A percentile compares a stretch with the other conserved stretches of the same genome.
phyloP scores from a whole-genome alignment of 2,797 vertebrate species.

The Buphagus erythrorhynchus region DNA sequence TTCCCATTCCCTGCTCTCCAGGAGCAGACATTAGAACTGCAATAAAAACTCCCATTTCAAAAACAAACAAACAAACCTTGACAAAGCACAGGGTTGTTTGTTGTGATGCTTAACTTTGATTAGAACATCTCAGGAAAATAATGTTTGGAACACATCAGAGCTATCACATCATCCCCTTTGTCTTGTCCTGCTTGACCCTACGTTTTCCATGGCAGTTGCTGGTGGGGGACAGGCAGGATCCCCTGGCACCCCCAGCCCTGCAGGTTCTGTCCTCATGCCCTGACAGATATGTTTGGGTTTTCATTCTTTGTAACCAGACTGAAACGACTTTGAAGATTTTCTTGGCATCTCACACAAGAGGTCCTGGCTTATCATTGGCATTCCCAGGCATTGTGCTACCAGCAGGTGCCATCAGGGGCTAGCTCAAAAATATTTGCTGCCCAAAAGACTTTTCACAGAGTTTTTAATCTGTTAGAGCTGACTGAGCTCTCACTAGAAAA shows the following conservation, averaged over 20 bases:
- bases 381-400: neutral
- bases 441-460: neutral
- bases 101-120: neutral
- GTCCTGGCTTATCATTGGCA: neutral
- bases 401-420: neutral
- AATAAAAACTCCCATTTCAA: neutral
- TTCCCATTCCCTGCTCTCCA: neutral
- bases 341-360: neutral
- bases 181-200: too few relatives aligned
- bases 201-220: fast-evolving
- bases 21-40: neutral
- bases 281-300: neutral
- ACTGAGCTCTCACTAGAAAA: neutral
- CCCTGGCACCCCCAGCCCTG: neutral
- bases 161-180: neutral
- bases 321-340: neutral
- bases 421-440: neutral
- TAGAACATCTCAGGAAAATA: neutral
- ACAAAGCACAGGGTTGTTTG: neutral
- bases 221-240: neutral
- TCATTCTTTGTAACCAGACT: neutral
- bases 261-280: neutral
- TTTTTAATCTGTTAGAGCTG: neutral
- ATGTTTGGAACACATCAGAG: neutral
- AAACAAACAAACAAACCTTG: neutral